These are phyloP conservation scores for Epinephelus malabaricus DNA, from an alignment of 2,797 vertebrate genomes.

Conservation along the genomic window DNA sequence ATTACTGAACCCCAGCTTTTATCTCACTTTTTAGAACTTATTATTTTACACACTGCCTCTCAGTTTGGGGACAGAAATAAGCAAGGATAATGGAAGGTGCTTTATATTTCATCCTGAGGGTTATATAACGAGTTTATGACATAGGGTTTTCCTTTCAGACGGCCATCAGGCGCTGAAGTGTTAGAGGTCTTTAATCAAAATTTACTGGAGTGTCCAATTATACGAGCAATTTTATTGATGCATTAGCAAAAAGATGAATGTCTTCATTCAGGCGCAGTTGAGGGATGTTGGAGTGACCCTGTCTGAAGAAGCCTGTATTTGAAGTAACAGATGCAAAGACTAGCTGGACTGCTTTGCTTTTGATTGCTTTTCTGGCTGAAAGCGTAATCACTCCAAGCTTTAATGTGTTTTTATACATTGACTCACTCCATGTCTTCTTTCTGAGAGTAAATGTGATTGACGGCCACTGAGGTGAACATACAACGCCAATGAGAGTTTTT, in stretches of 20 bases:
- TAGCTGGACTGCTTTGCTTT: neutral
- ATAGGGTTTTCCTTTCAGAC: constrained; percentile 60
- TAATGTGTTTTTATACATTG: neutral
- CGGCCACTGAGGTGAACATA: neutral
- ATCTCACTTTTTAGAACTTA: constrained; percentile 61
- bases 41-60: constrained; percentile 58
- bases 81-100: constrained; percentile 58
- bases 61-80: constrained; percentile 40
- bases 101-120: constrained; percentile 69
- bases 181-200: constrained; percentile 73
- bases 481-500: neutral
- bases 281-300: constrained; percentile 52
- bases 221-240: constrained; percentile 71
- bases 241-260: constrained; percentile 70
- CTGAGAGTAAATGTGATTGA: neutral
- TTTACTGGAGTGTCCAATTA: constrained; percentile 75
- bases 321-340: constrained; percentile 30
- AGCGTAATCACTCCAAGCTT: constrained; percentile 27
- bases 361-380: neutral
- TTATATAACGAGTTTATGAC: constrained; percentile 70
- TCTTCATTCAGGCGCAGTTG: constrained; percentile 51
- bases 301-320: constrained; percentile 8
- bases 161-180: constrained; percentile 63
- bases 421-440: neutral
- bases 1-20: constrained; percentile 60